Evolutionary conservation across 2,797 vertebrate genomes (phyloP).

Genomic region (Hypotaenidia okinawae): DNA sequence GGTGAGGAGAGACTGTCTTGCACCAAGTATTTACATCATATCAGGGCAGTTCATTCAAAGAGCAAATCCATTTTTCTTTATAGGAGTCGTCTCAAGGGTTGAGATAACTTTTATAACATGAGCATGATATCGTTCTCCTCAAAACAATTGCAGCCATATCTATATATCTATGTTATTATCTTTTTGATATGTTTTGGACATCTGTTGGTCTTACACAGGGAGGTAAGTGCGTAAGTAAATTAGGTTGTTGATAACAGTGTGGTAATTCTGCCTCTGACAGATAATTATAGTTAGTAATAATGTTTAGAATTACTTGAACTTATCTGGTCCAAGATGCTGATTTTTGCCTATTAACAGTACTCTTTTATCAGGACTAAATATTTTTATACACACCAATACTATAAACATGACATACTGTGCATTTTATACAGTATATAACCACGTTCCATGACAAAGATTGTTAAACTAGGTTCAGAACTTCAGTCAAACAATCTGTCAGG

Average conservation of each 20-base stretch:
- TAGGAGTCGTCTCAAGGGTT: neutral
- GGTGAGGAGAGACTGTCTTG: neutral
- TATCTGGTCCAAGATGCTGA: neutral
- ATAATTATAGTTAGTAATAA: neutral
- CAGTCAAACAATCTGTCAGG: slow-evolving; percentile 42
- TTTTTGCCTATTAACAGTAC: slow-evolving; percentile 20
- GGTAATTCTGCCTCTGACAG: neutral
- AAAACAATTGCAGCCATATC: neutral
- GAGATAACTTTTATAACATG: neutral
- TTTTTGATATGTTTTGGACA: neutral
- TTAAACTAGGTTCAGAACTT: neutral
- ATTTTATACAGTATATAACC: neutral
- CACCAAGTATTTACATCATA: no score
- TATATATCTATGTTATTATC: neutral
- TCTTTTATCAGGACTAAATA: neutral
- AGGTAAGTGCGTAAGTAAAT: neutral
- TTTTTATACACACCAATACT: neutral
- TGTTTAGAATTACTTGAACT: slow-evolving; percentile 28
- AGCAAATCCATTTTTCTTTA: neutral
- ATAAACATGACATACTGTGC: neutral
- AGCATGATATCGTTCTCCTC: neutral
- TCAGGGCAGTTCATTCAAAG: neutral
- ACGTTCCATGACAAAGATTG: neutral
- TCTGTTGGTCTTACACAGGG: neutral
- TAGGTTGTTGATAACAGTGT: neutral